Conservation (phyloP, 2,888 invertebrate species). For the Drosophila algonquin region DNA sequence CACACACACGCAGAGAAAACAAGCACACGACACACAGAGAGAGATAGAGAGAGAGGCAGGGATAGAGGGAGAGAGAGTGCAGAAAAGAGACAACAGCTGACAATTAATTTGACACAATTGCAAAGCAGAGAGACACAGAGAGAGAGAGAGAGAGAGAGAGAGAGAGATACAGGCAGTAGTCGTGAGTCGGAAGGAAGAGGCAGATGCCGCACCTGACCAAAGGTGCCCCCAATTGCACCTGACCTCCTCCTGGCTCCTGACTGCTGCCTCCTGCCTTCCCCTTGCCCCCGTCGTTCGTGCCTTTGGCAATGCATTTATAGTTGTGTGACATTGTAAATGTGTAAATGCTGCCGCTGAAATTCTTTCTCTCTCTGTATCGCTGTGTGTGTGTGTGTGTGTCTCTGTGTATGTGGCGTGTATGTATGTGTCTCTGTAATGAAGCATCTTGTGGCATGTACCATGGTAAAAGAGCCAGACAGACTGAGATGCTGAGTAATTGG, state of each 20-base stretch:
- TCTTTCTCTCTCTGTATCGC: conserved; percentile 33
- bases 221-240: conserved; percentile 49
- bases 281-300: not conserved
- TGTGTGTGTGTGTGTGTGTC: not conserved
- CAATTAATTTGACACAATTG: conserved; percentile 78
- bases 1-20: conserved; percentile 28
- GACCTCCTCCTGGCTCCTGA: not conserved
- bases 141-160: conserved; percentile 31
- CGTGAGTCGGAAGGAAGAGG: not conserved
- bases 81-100: conserved; percentile 64
- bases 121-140: conserved; percentile 54
- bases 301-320: conserved; percentile 48
- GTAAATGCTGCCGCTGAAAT: conserved; percentile 67
- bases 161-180: conserved; percentile 1
- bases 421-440: conserved; percentile 62
- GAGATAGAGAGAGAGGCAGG: conserved; percentile 5
- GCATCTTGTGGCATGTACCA: conserved; percentile 53
- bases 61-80: conserved; percentile 21
- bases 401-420: conserved; percentile 26
- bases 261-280: not conserved
- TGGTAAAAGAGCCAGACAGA: conserved; percentile 11
- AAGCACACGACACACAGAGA: conserved; percentile 3
- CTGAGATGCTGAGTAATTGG: conserved; percentile 41
- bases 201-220: conserved; percentile 53
- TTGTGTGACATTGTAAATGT: conserved; percentile 58